These are phyloP conservation scores for Acanthosepion pharaonis DNA, from an alignment of 2,888 invertebrate genomes.

Conservation along the genomic window DNA sequence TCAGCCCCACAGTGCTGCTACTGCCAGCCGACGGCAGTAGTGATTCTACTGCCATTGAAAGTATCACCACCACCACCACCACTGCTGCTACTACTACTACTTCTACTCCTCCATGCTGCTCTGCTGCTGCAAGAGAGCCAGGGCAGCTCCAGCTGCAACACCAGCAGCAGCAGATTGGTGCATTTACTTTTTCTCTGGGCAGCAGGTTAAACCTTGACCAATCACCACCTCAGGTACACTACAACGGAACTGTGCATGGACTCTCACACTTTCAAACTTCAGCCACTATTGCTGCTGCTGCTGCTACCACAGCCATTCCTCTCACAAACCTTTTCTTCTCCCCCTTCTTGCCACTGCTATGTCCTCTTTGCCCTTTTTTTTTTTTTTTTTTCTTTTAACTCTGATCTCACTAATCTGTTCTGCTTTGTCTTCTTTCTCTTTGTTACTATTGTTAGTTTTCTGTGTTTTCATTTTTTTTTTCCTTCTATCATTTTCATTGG, in stretches of 20 bases:
- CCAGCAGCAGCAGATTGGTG: constrained; percentile 36
- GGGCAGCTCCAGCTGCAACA: not conserved
- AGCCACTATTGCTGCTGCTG: not conserved
- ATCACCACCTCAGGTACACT: constrained; percentile 47
- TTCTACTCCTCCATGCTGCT: constrained; percentile 45
- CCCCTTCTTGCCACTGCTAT: not conserved
- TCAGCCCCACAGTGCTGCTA: constrained; percentile 48
- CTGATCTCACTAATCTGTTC: not conserved
- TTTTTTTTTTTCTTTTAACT: not conserved
- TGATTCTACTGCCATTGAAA: constrained; percentile 40
- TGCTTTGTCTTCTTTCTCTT: not conserved
- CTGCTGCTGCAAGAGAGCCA: not conserved
- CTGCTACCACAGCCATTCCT: not conserved
- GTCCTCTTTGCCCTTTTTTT: not conserved
- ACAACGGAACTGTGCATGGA: constrained; percentile 39
- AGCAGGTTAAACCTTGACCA: constrained; percentile 44
- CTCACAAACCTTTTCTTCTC: not conserved
- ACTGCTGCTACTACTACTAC: constrained; percentile 42
- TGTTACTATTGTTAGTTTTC: not conserved
- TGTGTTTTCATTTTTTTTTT: not conserved
- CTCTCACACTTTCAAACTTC: not conserved
- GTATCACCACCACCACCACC: constrained; percentile 13
- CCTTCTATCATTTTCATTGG: not conserved
- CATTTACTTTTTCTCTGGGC: constrained; percentile 23
- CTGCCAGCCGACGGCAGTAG: constrained; percentile 49